These are phyloP conservation scores for Drosophila nigritarsus DNA, from an alignment of 2,888 invertebrate species.

Conservation along the genomic window DNA sequence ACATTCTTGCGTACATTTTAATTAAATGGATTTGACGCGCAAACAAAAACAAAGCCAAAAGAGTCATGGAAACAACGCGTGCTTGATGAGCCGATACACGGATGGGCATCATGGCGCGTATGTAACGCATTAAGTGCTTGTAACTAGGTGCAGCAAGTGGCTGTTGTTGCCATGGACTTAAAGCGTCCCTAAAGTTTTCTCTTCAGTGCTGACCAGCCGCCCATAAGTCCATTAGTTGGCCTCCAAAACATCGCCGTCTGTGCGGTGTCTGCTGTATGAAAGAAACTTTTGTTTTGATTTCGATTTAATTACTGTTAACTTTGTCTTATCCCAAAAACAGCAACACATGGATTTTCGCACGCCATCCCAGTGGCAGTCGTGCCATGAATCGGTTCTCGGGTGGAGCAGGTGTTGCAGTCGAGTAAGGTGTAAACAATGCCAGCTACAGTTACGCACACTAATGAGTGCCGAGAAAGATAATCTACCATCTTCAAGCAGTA, in stretches of 20 bases:
- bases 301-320: slow-evolving; percentile 46
- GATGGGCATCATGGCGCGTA: slow-evolving; percentile 46
- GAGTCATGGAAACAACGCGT: slow-evolving; percentile 47
- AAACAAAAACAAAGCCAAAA: slow-evolving; percentile 47
- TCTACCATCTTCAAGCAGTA: slow-evolving; percentile 33
- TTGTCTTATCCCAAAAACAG: slow-evolving; percentile 18
- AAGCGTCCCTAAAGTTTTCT: slow-evolving; percentile 22
- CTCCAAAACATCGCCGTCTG: slow-evolving; percentile 21
- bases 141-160: slow-evolving; percentile 59
- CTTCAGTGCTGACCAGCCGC: slow-evolving; percentile 9
- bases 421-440: slow-evolving; percentile 44
- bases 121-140: slow-evolving; percentile 34
- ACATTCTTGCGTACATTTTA: slow-evolving; percentile 73
- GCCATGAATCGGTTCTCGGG: slow-evolving; percentile 1
- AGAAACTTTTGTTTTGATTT: slow-evolving; percentile 44
- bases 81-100: slow-evolving; percentile 65
- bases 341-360: slow-evolving; percentile 62
- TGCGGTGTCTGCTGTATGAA: slow-evolving; percentile 26
- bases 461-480: slow-evolving; percentile 58
- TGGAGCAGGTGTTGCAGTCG: slow-evolving; percentile 23
- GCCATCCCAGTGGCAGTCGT: slow-evolving; percentile 11
- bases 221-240: slow-evolving; percentile 21
- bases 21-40: slow-evolving; percentile 74
- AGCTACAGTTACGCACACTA: slow-evolving; percentile 48
- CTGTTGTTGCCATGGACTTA: slow-evolving; percentile 35